phyloP scores from a whole-genome alignment of 2,797 vertebrate genomes.

The Adrianichthys oophorus region DNA sequence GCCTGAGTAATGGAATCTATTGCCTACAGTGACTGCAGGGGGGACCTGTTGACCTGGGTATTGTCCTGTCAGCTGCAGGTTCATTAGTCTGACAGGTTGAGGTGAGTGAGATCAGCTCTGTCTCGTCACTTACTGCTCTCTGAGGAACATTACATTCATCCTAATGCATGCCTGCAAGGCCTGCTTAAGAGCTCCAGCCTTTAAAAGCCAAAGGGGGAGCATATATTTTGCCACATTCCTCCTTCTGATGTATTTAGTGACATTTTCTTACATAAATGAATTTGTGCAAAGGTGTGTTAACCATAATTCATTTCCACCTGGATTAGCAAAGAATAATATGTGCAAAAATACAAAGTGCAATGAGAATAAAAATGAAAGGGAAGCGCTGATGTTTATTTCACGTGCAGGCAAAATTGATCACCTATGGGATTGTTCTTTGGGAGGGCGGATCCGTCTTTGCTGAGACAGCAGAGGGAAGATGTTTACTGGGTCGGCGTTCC shows the following conservation, averaged over 20 bases:
- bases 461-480: conserved; percentile 19
- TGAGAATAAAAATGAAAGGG: conserved; percentile 25
- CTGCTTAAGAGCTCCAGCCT: conserved; percentile 10
- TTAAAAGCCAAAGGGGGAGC: conserved; percentile 37
- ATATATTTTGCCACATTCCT: conserved; percentile 46
- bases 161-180: conserved; percentile 50
- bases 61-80: conserved; percentile 62
- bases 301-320: conserved; percentile 7
- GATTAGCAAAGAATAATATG: conserved; percentile 9
- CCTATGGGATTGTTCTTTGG: conserved; percentile 5
- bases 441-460: background rate
- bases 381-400: conserved; percentile 18
- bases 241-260: conserved; percentile 16
- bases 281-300: conserved; percentile 16
- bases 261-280: conserved; percentile 3
- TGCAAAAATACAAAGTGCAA: conserved; percentile 31
- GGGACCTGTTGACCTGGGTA: conserved; percentile 61
- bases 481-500: conserved; percentile 9
- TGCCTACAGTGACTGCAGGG: conserved; percentile 57
- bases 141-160: conserved; percentile 54
- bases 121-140: conserved; percentile 49
- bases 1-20: conserved; percentile 59
- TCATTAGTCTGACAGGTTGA: conserved; percentile 61
- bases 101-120: conserved; percentile 57
- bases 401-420: conserved; percentile 23